Conservation (phyloP, 2,113 vertebrate species). For the Equus przewalskii region DNA sequence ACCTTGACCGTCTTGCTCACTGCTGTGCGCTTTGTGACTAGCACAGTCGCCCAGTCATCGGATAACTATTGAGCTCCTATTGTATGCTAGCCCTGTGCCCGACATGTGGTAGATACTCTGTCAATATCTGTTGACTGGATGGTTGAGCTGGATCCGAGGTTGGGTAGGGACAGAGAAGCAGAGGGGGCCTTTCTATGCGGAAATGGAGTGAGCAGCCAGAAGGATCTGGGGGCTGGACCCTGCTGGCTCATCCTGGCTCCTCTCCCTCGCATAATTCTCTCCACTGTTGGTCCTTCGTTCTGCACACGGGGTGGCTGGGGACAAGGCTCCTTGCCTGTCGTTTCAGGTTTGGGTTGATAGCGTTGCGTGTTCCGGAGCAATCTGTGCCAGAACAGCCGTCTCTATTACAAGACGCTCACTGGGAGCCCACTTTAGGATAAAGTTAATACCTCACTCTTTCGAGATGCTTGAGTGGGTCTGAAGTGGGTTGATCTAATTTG, state of each 20-base stretch:
- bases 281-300: neutral
- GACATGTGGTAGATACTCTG: neutral
- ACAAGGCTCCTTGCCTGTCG: neutral
- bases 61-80: neutral
- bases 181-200: neutral
- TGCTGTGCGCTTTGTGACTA: neutral
- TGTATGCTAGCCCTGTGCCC: neutral
- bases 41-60: neutral
- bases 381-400: neutral
- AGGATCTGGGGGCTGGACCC: neutral
- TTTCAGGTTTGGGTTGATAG: neutral
- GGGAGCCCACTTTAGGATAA: neutral
- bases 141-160: neutral
- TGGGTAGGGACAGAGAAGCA: neutral
- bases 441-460: neutral
- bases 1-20: neutral
- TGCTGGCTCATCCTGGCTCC: neutral
- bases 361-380: neutral
- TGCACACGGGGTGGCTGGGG: neutral
- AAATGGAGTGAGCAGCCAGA: neutral
- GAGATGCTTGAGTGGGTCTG: conserved; percentile 10
- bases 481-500: conserved; percentile 23
- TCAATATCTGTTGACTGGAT: neutral
- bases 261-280: neutral
- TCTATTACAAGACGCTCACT: neutral